These are phyloP conservation scores for Drosophila vallismaia DNA, from an alignment of 2,888 invertebrate genomes.

Conservation along the genomic window DNA sequence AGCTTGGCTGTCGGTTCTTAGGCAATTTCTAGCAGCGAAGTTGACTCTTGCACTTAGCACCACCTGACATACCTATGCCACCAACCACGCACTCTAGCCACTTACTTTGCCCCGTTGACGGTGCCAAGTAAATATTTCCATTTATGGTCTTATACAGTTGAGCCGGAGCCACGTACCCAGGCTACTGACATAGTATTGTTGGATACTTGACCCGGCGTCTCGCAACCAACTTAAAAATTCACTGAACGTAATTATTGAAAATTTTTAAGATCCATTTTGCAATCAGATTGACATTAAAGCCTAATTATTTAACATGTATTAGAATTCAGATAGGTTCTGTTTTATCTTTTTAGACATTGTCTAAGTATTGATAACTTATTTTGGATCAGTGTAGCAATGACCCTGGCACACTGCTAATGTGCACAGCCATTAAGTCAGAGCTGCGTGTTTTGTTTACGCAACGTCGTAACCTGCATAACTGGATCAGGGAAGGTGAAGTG, in stretches of 20 bases:
- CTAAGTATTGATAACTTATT: not conserved
- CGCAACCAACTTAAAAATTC: not conserved
- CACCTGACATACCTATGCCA: slow-evolving; percentile 5
- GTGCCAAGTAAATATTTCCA: slow-evolving; percentile 72
- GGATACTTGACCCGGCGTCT: slow-evolving; percentile 28
- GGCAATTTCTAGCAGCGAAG: slow-evolving; percentile 50
- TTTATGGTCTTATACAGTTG: slow-evolving; percentile 70
- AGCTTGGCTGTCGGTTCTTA: slow-evolving; percentile 44
- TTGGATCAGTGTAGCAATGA: slow-evolving; percentile 24
- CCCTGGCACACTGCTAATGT: slow-evolving; percentile 74
- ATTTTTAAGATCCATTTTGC: too few species aligned
- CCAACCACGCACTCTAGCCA: slow-evolving; percentile 23
- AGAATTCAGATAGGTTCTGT: too few species aligned
- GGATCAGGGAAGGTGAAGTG: slow-evolving; percentile 8
- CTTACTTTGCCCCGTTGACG: slow-evolving; percentile 46
- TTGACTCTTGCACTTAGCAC: slow-evolving; percentile 39
- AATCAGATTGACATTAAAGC: not conserved
- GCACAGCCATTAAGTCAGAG: slow-evolving; percentile 74
- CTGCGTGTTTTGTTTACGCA: slow-evolving; percentile 80
- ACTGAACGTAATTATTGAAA: not conserved
- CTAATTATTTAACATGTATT: not conserved
- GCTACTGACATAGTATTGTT: slow-evolving; percentile 12
- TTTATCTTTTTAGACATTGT: not conserved
- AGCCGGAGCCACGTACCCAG: slow-evolving; percentile 55
- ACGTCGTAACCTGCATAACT: slow-evolving; percentile 41